Base-by-base conservation (phyloP, 2,888 invertebrate genomes). In the Sylvicola cinctus region DNA sequence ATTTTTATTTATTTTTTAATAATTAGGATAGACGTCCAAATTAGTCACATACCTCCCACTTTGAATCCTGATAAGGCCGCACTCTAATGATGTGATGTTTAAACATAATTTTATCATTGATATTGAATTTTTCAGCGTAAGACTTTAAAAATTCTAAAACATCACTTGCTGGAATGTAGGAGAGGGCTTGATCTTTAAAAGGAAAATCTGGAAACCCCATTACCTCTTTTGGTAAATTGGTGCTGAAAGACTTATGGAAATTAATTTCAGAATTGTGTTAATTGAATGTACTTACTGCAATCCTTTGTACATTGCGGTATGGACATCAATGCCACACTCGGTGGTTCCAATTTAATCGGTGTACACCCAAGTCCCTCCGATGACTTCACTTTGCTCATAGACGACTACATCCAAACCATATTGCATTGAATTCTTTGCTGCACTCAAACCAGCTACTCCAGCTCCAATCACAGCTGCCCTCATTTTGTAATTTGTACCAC, bases 361-460 rank as follows among this genome's bases (percentile, higher is more conserved):
- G 50, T 83, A 88, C 1, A 83, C 75, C 91, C 91, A 93, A 14
- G 87, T 87, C 16, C 91, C 91, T 10, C 91, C 91, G 23, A 90
- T 60, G 43, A 68, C 57, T 3, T 63, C 57, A 0, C 72, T 67
- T 53, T 80, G 76, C 50, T 93, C 91, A 51, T 76, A 76, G 17
- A 85, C 67, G 14, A 71, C 67, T 33, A 75, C 70, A 2, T 59
- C 55, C 29, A 65, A 47, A 32, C 58, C 60, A 27, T 51, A 47
- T 38, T 49, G 59, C 29, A 66, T 52, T 28, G 69, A 67, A 45
- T 81, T 76, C 23, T 74, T 66, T 2, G 83, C 71, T 2, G 83
- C 76, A 45, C 77, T 74, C 25, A 90, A 64, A 0, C 91, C 91
- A 0, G 87, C 83, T 0, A 83, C 81, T 3, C 91, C 93, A 2